phyloP scores from a whole-genome alignment of 2,888 invertebrate genomes.

The Pandemis corylana region DNA sequence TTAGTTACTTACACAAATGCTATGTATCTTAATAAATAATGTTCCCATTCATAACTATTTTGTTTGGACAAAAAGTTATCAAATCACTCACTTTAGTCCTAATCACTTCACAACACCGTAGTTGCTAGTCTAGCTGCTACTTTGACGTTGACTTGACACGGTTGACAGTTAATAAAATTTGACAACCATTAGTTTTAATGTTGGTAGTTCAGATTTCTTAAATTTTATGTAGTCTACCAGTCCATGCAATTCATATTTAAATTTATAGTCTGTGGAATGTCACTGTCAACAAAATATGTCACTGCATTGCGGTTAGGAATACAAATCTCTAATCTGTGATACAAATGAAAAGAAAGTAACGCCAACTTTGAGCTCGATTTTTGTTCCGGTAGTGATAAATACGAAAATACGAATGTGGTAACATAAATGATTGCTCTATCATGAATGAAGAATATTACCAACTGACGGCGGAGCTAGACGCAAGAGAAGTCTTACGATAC shows the following conservation, averaged over 20 bases:
- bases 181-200: background rate
- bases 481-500: conserved; percentile 89
- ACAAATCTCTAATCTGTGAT: no score
- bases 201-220: background rate
- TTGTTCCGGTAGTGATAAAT: background rate
- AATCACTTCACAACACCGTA: no score
- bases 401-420: background rate
- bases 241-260: background rate
- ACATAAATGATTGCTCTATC: background rate
- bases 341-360: background rate
- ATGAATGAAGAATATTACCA: conserved; percentile 68
- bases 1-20: no score
- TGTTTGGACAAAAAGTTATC: no score
- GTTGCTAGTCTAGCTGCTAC: no score
- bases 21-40: no score
- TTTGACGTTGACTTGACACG: no score
- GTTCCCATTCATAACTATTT: no score
- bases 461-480: conserved; percentile 84
- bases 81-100: no score
- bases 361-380: background rate
- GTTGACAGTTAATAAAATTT: no score
- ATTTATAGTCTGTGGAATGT: background rate
- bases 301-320: conserved; percentile 1
- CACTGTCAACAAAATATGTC: background rate
- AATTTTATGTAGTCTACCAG: no score